Evolutionary conservation across 2,888 invertebrate genomes (phyloP), one percentile per base, ranked within the genome.

Genomic region (Gymnoscelis rufifasciata): DNA sequence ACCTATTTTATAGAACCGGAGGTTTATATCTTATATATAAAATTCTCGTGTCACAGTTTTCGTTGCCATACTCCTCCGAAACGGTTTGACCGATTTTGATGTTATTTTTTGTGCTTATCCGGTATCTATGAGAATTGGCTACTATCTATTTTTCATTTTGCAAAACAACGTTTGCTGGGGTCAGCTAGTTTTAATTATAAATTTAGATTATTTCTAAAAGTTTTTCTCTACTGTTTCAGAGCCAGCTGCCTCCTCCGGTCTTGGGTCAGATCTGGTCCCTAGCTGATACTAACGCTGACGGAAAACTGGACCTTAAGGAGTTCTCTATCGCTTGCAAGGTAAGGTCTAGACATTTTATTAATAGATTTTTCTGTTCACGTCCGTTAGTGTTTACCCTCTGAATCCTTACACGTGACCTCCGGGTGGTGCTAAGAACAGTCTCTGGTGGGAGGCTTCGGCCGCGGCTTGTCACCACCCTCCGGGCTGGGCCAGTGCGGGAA

Each of bases 321-420:
- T 99, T 99, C 82, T 97, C 97, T 58, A 97, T 99, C 64, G 99
- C 99, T 38, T 98, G 99, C 90, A 98, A 98, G 90, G 89, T 91
- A 56, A 52, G 45, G 7, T 7, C 10, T 12, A 2, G 2, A 2
- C 12, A 0, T 31, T 31, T 8, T 31, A 8, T 3, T 30, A 13
- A 4, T 30, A 3, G 3, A 19, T 19, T 2, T 19, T 3, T 19
- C 19, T 3, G 2, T 8, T 7, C 11, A 13, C 11, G n/a, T n/a
- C n/a, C n/a, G n/a, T n/a, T n/a, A n/a, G n/a, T n/a, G n/a, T n/a
- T n/a, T n/a, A n/a, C n/a, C n/a, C n/a, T n/a, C n/a, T n/a, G n/a
- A n/a, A n/a, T n/a, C n/a, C n/a, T n/a, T n/a, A n/a, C n/a, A n/a
- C n/a, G n/a, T n/a, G n/a, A n/a, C n/a, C n/a, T n/a, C n/a, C n/a